Conservation (phyloP, 2,797 vertebrate species). For the Lutjanus argentimaculatus region DNA sequence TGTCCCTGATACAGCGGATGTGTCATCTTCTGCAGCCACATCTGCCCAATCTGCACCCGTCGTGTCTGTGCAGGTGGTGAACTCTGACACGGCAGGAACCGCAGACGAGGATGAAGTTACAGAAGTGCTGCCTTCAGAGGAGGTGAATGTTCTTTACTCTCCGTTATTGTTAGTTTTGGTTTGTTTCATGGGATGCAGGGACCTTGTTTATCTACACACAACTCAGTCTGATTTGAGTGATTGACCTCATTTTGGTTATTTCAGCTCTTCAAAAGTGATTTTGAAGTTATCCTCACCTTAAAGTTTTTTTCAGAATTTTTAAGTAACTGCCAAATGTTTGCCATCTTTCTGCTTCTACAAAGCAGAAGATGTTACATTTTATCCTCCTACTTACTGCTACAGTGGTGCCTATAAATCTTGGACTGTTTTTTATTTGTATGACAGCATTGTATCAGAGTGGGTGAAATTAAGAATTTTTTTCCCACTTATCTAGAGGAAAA, state of each 20-base stretch:
- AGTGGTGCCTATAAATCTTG: neutral
- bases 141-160: slow-evolving; percentile 55
- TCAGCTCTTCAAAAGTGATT: neutral
- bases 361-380: neutral
- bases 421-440: neutral
- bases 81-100: slow-evolving; percentile 54
- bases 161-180: neutral
- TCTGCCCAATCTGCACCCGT: slow-evolving; percentile 52
- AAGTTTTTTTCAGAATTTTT: neutral
- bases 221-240: neutral
- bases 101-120: slow-evolving; percentile 73
- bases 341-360: neutral
- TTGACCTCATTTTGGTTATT: neutral
- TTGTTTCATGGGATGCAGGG: neutral
- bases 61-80: slow-evolving; percentile 79
- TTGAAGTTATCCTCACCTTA: neutral
- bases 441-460: neutral
- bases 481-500: neutral
- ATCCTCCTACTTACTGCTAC: neutral
- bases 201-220: neutral
- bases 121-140: slow-evolving; percentile 76
- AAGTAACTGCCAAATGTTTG: neutral
- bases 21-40: slow-evolving; percentile 29
- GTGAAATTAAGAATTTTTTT: neutral
- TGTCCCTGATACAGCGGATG: slow-evolving; percentile 73